A percentile compares a stretch with the other conserved stretches of the same genome.
Conservation (phyloP, 2,797 vertebrate species). For the Coendou prehensilis region DNA sequence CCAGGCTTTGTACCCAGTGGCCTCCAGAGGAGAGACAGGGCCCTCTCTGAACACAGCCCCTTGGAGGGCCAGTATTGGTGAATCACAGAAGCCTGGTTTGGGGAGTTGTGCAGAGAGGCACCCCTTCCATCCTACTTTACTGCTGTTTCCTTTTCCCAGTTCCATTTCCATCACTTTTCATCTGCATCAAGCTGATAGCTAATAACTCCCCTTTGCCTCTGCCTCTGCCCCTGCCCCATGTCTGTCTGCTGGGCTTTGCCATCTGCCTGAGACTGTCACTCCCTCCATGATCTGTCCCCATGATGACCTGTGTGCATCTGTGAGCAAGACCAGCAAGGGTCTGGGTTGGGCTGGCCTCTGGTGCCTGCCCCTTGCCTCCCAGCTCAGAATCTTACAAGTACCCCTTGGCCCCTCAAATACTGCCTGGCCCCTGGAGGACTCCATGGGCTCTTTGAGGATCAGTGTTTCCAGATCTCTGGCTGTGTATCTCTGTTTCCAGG, state of each 20-base stretch:
- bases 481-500: background rate
- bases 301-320: background rate
- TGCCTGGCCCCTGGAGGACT: constrained; percentile 1
- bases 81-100: background rate
- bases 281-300: constrained; percentile 38
- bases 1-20: background rate
- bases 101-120: constrained; percentile 59
- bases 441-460: background rate
- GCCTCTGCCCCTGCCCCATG: constrained; percentile 28
- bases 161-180: constrained; percentile 69
- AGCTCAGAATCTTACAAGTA: background rate
- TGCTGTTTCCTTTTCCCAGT: constrained; percentile 37
- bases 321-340: constrained; percentile 26
- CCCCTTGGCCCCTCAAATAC: background rate
- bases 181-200: background rate
- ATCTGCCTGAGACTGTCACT: constrained; percentile 74
- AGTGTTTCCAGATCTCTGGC: background rate
- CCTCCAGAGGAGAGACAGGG: background rate
- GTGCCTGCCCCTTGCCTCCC: background rate
- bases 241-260: constrained; percentile 70
- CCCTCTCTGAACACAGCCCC: background rate
- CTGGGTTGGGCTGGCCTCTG: background rate
- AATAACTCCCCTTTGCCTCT: background rate
- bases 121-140: constrained; percentile 38
- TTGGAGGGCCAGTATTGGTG: background rate